Evolutionary conservation across 1,140 invertebrate genomes (phyloP), one percentile per base, ranked within the genome.

Genomic region (Drosophila nasuta): DNA sequence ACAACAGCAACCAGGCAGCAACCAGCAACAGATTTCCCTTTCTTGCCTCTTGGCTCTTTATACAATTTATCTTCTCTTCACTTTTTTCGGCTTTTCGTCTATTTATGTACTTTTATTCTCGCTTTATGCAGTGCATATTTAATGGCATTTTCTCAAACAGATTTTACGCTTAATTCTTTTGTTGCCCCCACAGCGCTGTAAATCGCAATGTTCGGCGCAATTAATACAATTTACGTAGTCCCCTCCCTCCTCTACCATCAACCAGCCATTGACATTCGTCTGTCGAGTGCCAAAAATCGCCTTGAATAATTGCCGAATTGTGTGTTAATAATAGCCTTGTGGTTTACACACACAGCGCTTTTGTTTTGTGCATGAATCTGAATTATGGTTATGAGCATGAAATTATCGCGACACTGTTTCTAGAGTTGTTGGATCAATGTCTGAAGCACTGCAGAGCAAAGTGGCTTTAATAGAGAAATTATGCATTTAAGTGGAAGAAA

Each of bases 281-380:
- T 63, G 66, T 58, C 71, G 54, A 75, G 51, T 52, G 59, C 20
- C 54, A 43, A 64, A 57, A 25, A 52, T 69, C 17, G 52, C 43
- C 57, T 43, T 71, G 69, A 87, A 59, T 79, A 82, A 82, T 82
- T 77, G 68, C 41, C 73, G 52, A 68, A 43, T 56, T 33, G 7
- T 65, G 71, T 81, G 71, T 81, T 80, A 82, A 71, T 82, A 70
- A 82, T 69, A 74, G 83, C 66, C 76, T 56, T 86, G 74, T 52
- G 35, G 43, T 13, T 45, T 11, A 43, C 41, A 20, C 11, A 15
- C 20, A 30, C 33, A 59, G 20, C 20, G 57, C 75, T 75, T 85
- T 70, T 79, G 64, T 81, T 77, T 63, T 15, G 28, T 51, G 35
- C 8, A 11, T 46, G 62, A 30, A 10, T 33, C 7, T 63, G 41